Percentiles rank a stretch among this genome's conserved stretches.
Evolutionary conservation across 2,797 vertebrate genomes (phyloP).

Genomic region (Scleropages formosus): DNA sequence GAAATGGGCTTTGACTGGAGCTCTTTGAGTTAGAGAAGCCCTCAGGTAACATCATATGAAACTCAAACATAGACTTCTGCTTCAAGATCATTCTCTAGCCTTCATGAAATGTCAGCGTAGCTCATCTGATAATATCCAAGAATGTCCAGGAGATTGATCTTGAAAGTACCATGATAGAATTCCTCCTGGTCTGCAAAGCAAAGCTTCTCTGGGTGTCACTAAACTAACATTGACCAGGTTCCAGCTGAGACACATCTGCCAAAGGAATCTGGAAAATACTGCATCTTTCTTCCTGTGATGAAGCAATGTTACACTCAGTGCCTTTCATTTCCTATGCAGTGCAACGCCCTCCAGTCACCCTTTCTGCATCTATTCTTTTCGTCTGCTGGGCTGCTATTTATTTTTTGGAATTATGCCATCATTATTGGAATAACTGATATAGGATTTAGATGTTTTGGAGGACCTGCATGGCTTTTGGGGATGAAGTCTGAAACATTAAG

Average conservation of each 20-base stretch:
- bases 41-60: constrained; percentile 4
- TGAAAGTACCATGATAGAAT: constrained; percentile 5
- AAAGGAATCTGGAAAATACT: constrained; percentile 58
- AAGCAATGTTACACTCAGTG: constrained; percentile 49
- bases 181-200: constrained; percentile 21
- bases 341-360: constrained; percentile 38
- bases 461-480: too few relatives aligned
- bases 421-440: too few relatives aligned
- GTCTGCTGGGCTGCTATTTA: background rate
- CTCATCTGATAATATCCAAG: background rate
- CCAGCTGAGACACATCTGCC: constrained; percentile 31
- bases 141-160: constrained; percentile 14
- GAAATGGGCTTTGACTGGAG: background rate
- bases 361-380: background rate
- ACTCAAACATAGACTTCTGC: background rate
- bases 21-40: background rate
- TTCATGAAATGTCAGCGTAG: constrained; percentile 4
- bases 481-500: too few relatives aligned
- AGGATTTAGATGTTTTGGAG: too few relatives aligned
- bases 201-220: constrained; percentile 34
- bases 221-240: constrained; percentile 29
- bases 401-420: background rate
- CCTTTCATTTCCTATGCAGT: constrained; percentile 41
- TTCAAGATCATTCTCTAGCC: constrained; percentile 9
- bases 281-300: constrained; percentile 58